These are phyloP conservation scores for Drosophila malerkotliana DNA, from an alignment of 1,140 invertebrate species.

Conservation along the genomic window DNA sequence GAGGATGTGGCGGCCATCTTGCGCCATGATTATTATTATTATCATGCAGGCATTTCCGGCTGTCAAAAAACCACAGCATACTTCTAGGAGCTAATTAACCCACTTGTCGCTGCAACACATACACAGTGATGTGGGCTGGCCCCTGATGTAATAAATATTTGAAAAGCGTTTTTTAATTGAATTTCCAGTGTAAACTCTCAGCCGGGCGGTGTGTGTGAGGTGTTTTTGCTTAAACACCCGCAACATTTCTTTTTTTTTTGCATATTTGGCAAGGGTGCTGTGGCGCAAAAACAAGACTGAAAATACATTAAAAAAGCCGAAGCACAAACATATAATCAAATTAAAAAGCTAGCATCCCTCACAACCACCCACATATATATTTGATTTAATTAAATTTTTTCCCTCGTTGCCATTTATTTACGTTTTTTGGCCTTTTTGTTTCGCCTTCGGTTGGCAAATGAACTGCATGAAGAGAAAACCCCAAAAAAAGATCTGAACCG, in stretches of 20 bases:
- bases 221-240: constrained; percentile 1
- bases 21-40: constrained; percentile 4
- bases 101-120: constrained; percentile 8
- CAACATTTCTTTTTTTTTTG: constrained; percentile 60
- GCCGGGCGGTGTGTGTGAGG: neutral
- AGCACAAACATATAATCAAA: constrained; percentile 49
- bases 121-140: neutral
- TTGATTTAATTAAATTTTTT: constrained; percentile 76
- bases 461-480: constrained; percentile 43
- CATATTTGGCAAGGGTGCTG: neutral
- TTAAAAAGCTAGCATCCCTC: constrained; percentile 45
- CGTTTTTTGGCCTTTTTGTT: constrained; percentile 5
- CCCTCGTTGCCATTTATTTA: constrained; percentile 7
- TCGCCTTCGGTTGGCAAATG: constrained; percentile 45
- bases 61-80: constrained; percentile 59
- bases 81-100: constrained; percentile 58
- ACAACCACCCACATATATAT: constrained; percentile 27
- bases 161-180: constrained; percentile 78
- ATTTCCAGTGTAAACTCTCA: constrained; percentile 41
- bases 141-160: constrained; percentile 70
- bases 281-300: constrained; percentile 4
- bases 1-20: neutral
- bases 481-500: constrained; percentile 20
- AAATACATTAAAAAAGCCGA: constrained; percentile 9
- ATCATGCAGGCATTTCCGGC: constrained; percentile 1